Conservation (phyloP, 2,797 vertebrate genomes). For the Borostomias antarcticus region DNA sequence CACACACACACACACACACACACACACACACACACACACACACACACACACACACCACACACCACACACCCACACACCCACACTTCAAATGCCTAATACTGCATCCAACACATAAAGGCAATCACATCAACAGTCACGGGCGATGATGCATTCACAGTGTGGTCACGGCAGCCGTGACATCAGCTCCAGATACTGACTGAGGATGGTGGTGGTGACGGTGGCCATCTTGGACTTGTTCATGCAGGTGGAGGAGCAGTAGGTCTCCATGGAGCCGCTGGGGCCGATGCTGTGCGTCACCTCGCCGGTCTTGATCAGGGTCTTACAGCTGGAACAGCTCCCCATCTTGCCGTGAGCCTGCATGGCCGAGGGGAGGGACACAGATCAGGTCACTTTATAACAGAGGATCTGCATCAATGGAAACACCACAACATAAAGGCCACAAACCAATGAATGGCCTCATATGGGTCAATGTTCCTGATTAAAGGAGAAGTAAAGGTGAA, state of each 20-base stretch:
- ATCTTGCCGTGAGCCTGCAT: slow-evolving; percentile 91
- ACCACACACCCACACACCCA: no score
- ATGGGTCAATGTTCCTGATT: no score
- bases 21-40: background rate
- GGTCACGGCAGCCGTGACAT: background rate
- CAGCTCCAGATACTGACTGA: slow-evolving; percentile 62
- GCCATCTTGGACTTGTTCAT: slow-evolving; percentile 93
- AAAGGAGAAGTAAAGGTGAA: no score
- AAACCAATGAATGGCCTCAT: no score
- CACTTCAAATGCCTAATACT: no score
- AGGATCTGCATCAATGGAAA: background rate
- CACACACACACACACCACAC: background rate
- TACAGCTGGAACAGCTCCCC: slow-evolving; percentile 90
- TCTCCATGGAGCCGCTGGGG: slow-evolving; percentile 87
- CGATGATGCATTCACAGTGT: background rate
- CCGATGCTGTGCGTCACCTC: slow-evolving; percentile 94
- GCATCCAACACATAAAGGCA: background rate
- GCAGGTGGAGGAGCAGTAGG: slow-evolving; percentile 94
- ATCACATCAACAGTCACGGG: background rate
- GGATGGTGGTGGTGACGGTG: slow-evolving; percentile 76
- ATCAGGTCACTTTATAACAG: background rate
- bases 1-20: background rate
- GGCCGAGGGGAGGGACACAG: background rate
- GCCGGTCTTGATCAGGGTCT: slow-evolving; percentile 91
- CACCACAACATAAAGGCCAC: no score